A percentile compares a stretch with the other conserved stretches of the same genome.
These are phyloP conservation scores for Antechinus flavipes DNA, from an alignment of 2,113 vertebrate genomes.

Conservation along the genomic window DNA sequence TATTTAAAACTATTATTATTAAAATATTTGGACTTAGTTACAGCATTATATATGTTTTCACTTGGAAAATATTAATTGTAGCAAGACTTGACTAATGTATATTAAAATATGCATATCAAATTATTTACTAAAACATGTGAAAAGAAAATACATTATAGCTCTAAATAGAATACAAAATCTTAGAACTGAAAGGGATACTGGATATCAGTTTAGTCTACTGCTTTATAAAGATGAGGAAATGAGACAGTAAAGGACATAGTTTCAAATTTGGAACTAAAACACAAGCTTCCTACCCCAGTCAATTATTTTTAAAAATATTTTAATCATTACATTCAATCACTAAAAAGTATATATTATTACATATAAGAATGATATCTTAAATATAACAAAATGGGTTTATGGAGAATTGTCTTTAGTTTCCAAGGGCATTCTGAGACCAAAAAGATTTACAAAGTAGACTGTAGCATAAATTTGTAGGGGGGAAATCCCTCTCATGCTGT, in stretches of 20 bases:
- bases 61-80: constrained; percentile 42
- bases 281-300: background rate
- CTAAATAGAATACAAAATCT: background rate
- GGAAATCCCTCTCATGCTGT: background rate
- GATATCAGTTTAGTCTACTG: background rate
- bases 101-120: constrained; percentile 1
- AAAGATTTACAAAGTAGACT: background rate
- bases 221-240: background rate
- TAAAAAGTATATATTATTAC: background rate
- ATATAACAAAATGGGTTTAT: background rate
- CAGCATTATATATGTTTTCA: constrained; percentile 17
- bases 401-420: background rate
- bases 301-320: background rate
- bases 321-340: background rate
- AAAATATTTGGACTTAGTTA: constrained; percentile 3
- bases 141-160: background rate
- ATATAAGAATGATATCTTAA: background rate
- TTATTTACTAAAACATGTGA: background rate
- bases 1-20: constrained; percentile 15
- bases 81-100: constrained; percentile 11
- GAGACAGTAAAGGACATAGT: background rate
- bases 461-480: background rate
- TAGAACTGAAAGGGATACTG: background rate
- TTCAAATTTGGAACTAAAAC: background rate
- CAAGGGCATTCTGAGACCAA: background rate